Evolutionary conservation across 2,113 vertebrate species (phyloP), one percentile per base, ranked within the genome.

Genomic region (Percina caprodes): DNA sequence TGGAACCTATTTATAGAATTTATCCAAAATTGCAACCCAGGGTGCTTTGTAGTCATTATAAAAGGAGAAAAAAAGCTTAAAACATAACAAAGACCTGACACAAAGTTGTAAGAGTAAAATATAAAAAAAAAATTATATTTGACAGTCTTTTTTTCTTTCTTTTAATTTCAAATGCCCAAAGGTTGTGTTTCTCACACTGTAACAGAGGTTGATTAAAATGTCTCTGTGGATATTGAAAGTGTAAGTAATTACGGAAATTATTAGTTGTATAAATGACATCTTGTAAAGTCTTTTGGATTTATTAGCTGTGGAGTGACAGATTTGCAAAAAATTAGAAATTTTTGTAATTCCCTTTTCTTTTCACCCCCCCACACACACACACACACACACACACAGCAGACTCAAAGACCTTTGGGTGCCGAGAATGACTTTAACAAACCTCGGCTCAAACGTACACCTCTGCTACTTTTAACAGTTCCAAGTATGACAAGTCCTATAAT

Each of bases 41-140:
- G n/a, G n/a, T 45, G 59, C n/a, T 33, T 77, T 83, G 76, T 24
- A 69, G 23, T 82, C 26, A 8, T 9, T 9, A 75, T 71, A 33
- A 80, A 62, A 83, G 42, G 30, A 19, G 42, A 6, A 6, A 4
- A 52, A 58, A 54, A 51, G 21, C 23, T 35, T 35, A 9, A 39
- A 73, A 62, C 23, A 21, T 33, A 73, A 51, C 46, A 35, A 66
- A 76, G 45, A 42, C 70, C 4, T 18, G 45, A 14, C n/a, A 33
- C 7, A 2, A 66, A 33, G 23, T 42, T 33, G 5, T 55, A 66
- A 21, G 21, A 60, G 6, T 67, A 15, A 67, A 26, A 48, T 83
- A 65, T 33, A 24, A 56, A 70, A 33, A 58, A 33, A 58, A 3
- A 4, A 33, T 19, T 13, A 21, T 23, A 48, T 55, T 18, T 26